Evolutionary conservation across 2,113 vertebrate species (phyloP), one percentile per base, ranked within the genome.

Genomic region (Nerophis ophidion): DNA sequence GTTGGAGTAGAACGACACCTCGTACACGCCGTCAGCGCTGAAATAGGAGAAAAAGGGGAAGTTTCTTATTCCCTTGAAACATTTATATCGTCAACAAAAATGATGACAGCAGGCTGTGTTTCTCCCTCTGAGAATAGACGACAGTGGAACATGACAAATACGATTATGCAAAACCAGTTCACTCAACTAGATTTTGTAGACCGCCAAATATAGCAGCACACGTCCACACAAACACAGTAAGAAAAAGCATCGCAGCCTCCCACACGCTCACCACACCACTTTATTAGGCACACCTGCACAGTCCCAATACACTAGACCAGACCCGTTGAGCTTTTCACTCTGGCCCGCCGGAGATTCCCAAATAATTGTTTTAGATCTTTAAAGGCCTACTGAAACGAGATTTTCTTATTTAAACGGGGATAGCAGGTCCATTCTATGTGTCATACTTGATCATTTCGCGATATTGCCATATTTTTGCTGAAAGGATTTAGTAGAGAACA

Each of bases 1-100:
- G 0, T 99, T 99, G 65, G 95, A 98, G 78, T 96, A 99, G 89
- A 99, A 99, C 19, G 96, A 99, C 34, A 99, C 96, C 80, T 99
- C 96, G 0, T 98, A 99, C 89, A 97, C 95, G 33, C 96, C 96
- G 0, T 99, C 96, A 0, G 96, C 95, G 0, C 96, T 99, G 79
- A 47, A 35, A 60, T 8, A 68, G 12, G 52, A n/a, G 42, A 26
- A 68, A 16, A 7, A 19, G 7, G 0, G 1, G 48, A 71, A 12
- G 50, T 52, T 52, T 52, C 50, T 52, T 52, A 34, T 11, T 49
- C 49, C 10, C 49, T 11, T 51, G 12, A 33, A 51, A 51, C 34
- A n/a, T 54, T 8, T 48, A 48, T 46, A 64, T 44, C 34, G 15
- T 46, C 16, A 36, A 50, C 8, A 51, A 19, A 19, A 70, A 65